Percentiles rank a stretch among this genome's conserved stretches.
phyloP scores from a whole-genome alignment of 2,113 vertebrate species.

The Chaetura pelagica region DNA sequence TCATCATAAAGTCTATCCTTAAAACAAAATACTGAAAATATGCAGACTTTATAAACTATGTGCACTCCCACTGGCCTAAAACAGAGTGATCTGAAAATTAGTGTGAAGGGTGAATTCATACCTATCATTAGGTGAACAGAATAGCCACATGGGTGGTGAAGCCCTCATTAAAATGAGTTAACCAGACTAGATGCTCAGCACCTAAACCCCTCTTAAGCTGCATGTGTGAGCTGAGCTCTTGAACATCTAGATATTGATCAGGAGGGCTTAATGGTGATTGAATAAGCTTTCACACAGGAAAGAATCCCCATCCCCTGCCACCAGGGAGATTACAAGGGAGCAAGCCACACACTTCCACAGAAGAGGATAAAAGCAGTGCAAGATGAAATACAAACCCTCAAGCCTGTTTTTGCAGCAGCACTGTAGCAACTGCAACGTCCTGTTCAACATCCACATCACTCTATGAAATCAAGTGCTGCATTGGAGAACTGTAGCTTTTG shows the following conservation, averaged over 20 bases:
- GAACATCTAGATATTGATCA: neutral
- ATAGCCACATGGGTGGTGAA: rapidly evolving
- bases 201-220: neutral
- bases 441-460: neutral
- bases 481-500: neutral
- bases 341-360: neutral
- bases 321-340: neutral
- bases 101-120: neutral
- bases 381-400: neutral
- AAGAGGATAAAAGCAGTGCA: neutral
- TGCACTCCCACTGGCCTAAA: neutral
- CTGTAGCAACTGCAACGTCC: neutral
- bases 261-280: neutral
- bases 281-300: neutral
- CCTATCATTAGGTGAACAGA: neutral
- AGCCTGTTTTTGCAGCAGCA: neutral
- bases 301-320: neutral
- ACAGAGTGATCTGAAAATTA: neutral
- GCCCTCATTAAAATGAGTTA: neutral
- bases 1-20: neutral
- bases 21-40: neutral
- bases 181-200: neutral
- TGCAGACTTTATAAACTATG: rapidly evolving
- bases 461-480: neutral
- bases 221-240: neutral